Evolutionary conservation across 2,888 invertebrate species (phyloP).

Genomic region (Tridacna crocea): DNA sequence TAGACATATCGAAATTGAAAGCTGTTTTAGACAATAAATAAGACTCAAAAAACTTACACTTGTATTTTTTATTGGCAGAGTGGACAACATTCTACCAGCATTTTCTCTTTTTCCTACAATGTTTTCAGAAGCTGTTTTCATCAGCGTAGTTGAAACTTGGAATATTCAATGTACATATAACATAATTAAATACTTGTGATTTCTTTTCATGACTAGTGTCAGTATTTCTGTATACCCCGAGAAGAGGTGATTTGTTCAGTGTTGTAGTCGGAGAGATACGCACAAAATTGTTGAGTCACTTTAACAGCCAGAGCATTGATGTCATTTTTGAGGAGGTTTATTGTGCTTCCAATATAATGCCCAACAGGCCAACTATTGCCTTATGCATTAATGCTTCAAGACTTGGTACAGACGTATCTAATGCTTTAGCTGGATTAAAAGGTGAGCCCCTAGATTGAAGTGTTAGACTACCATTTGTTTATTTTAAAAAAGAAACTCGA

Average conservation of each 20-base stretch:
- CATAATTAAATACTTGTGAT: too few relatives aligned
- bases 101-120: neutral
- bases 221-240: constrained; percentile 10
- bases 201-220: neutral
- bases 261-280: neutral
- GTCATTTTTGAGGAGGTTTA: neutral
- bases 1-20: too few relatives aligned
- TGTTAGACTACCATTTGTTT: too few relatives aligned
- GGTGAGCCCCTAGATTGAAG: neutral
- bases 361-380: constrained; percentile 46
- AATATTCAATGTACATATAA: neutral
- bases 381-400: constrained; percentile 67
- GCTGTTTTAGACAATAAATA: too few relatives aligned
- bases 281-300: neutral
- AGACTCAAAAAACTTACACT: too few relatives aligned
- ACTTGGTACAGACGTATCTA: constrained; percentile 64
- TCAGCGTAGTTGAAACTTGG: neutral
- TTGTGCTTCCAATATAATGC: neutral
- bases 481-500: too few relatives aligned
- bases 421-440: constrained; percentile 45
- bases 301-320: neutral
- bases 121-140: neutral
- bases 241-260: constrained; percentile 8
- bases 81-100: neutral
- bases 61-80: too few relatives aligned